These are phyloP conservation scores for Lophochroa leadbeateri DNA, from an alignment of 2,113 vertebrate species.

Conservation along the genomic window DNA sequence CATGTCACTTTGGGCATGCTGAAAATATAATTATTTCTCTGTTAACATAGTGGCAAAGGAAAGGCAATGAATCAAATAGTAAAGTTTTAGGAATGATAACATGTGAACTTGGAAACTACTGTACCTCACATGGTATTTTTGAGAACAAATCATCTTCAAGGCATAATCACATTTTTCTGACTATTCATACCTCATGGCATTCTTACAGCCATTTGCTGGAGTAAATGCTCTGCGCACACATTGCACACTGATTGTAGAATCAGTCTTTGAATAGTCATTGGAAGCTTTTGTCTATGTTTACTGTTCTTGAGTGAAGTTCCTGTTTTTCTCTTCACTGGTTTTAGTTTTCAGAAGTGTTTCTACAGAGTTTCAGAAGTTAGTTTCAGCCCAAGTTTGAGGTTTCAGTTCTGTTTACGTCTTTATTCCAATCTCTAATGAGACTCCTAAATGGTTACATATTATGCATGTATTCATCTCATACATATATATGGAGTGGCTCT, in stretches of 20 bases:
- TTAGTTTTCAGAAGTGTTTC: neutral
- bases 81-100: neutral
- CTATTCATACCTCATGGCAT: neutral
- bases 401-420: neutral
- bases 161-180: neutral
- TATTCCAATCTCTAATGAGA: neutral
- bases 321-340: neutral
- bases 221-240: neutral
- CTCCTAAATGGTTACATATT: neutral
- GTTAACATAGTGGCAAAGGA: neutral
- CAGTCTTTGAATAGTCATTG: neutral
- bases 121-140: neutral
- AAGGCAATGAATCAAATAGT: neutral
- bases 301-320: neutral
- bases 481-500: neutral
- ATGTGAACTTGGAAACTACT: neutral
- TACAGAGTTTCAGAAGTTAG: neutral
- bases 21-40: constrained; percentile 12
- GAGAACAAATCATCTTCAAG: neutral
- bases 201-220: neutral
- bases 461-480: neutral
- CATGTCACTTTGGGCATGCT: neutral
- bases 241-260: neutral
- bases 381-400: neutral
- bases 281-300: neutral